Conservation (phyloP, 1,140 invertebrate genomes). For the Drosophila rufa region DNA sequence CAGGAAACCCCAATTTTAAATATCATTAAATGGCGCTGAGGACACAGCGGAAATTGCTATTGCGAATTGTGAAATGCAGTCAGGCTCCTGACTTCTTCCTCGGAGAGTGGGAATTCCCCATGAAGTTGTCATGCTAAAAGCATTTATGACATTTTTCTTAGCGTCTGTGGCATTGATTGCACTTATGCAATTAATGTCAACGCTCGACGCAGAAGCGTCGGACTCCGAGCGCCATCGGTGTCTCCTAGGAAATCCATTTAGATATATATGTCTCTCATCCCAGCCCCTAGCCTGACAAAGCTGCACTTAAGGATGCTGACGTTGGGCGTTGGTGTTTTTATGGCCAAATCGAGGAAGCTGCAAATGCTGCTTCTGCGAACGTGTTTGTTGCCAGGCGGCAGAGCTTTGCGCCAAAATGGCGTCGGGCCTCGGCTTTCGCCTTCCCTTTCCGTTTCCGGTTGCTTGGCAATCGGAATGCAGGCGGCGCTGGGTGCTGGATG, state of each 20-base stretch:
- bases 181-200: slow-evolving; percentile 72
- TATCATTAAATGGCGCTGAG: slow-evolving; percentile 16
- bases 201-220: slow-evolving; percentile 35
- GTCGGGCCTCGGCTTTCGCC: slow-evolving; percentile 36
- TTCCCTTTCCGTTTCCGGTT: slow-evolving; percentile 41
- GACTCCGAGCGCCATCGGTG: slow-evolving; percentile 28
- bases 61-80: slow-evolving; percentile 10
- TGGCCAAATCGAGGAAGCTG: slow-evolving; percentile 61
- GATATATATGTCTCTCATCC: slow-evolving; percentile 43
- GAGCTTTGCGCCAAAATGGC: slow-evolving; percentile 65
- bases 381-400: slow-evolving; percentile 61
- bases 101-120: slow-evolving; percentile 6
- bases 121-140: slow-evolving; percentile 21
- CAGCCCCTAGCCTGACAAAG: slow-evolving; percentile 11
- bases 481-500: slow-evolving; percentile 20
- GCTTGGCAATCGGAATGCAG: slow-evolving; percentile 55
- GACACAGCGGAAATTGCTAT: slow-evolving; percentile 27
- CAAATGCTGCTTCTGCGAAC: slow-evolving; percentile 44
- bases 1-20: slow-evolving; percentile 32
- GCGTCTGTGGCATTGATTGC: slow-evolving; percentile 62
- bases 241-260: slow-evolving; percentile 70
- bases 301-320: slow-evolving; percentile 52
- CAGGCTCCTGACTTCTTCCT: neutral
- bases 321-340: slow-evolving; percentile 52
- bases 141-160: slow-evolving; percentile 50